Base-by-base conservation (phyloP, 2,888 invertebrate species). In the Caenorhabditis auriculariae region DNA sequence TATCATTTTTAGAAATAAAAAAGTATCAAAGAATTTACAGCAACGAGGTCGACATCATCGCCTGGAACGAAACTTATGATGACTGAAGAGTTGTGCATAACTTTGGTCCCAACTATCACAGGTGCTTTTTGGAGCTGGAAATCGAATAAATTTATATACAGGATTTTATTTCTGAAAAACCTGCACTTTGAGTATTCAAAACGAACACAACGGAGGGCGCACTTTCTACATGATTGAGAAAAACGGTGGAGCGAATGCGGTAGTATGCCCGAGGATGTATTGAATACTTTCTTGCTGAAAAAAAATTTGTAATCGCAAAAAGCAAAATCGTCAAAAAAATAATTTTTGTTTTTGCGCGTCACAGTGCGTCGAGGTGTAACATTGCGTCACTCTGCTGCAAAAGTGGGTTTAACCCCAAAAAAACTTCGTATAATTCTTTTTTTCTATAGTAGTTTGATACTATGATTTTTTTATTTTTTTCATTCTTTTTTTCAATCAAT, bases 31-130 rank as follows among this genome's bases (percentile, higher is more conserved):
- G 12, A 21, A 24, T 29, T 39, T 39, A 63, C 63, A 50, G 65
- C 55, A 29, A 63, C 42, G 28, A 52, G 28, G 26, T 52, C 47
- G 0, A 58, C 61, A 49, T 63, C 57, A 37, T 69, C 63, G 1
- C 60, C 50, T 1, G 69, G 66, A 17, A 66, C 53, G 46, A 69
- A 69, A n/a, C 37, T 37, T 29, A 69, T 63, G 5, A 69, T 44
- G 26, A 63, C 66, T 3, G 63, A 60, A 3, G 65, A 60, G 17
- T 69, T 69, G 32, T 53, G 50, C 27, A 66, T 45, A 7, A 66
- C 63, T 35, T 63, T 57, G 4, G 69, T 56, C 9, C 41, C 49
- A 15, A 56, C 45, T 23, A 69, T 60, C 32, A 69, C 41, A 12
- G 69, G 69, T 0, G 69, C 54, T 19, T 56, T 60, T 21, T 63